Base-by-base conservation (phyloP, 2,888 invertebrate species). In the Metalampra italica region DNA sequence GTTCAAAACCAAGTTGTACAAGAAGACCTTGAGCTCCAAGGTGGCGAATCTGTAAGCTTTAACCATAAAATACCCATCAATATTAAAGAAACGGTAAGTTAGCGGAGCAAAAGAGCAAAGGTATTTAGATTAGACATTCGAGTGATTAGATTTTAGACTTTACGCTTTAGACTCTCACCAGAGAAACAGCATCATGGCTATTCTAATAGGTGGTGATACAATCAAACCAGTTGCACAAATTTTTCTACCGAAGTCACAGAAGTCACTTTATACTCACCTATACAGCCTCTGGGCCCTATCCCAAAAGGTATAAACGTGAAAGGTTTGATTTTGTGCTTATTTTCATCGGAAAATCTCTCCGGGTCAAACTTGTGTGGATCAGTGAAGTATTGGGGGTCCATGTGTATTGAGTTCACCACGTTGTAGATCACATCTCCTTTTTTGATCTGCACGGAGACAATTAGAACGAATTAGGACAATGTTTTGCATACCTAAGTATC, bases 261-360 rank as follows among this genome's bases (percentile, higher is more conserved):
- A n/a, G n/a, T n/a, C n/a, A n/a, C n/a, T n/a, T n/a, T n/a, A n/a
- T n/a, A 32, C 66, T 65, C 59, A 82, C 90, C 91, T 44, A 91
- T 84, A 57, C 91, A 92, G 56, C 71, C 83, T 47, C 91, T 79
- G 0, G 91, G 91, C 0, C 91, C 91, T 14, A 71, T 55, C 1
- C 91, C 91, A 56, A 91, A 91, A 0, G 91, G 91, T 65, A 89
- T 60, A 53, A 80, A 91, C 0, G 88, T 79, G 54, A 83, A 88
- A 0, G 88, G 84, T 46, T 79, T 64, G 39, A 91, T 81, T 0
- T 79, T 81, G 0, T 71, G 67, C 54, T 79, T 84, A 51, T 80
- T 82, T 46, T 86, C 84, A 0, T 81, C 76, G 0, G 72, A 76
- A 58, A 88, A 90, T 43, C 86, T 62, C 15, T 89, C 85, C 0